Base-by-base conservation (phyloP, 1,140 invertebrate genomes). In the Papilio glaucus region DNA sequence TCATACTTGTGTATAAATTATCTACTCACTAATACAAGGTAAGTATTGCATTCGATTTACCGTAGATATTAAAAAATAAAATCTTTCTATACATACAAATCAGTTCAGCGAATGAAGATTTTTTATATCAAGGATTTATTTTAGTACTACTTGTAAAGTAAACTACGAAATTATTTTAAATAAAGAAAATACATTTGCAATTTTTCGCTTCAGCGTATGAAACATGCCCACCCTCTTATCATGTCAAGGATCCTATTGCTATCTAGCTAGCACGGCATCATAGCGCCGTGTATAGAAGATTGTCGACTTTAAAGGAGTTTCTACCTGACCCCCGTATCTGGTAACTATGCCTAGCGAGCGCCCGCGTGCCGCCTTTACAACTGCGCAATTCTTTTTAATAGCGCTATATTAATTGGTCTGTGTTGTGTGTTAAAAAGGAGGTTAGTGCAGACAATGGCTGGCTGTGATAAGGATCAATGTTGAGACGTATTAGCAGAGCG, bases 181-280 rank as follows among this genome's bases (percentile, higher is more conserved):
- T 6, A 33, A 24, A 53, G 49, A 24, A 24, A 9, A 24, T 10
- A 53, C 10, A 53, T 9, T 21, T 13, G 15, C 49, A 53, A 24
- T 24, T 49, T 8, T 6, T 26, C 49, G 49, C 49, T 49, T 21
- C 45, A 57, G 49, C 12, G 49, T 24, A 13, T 26, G 29, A 33
- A 57, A 57, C 21, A 57, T 57, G 49, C 1, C 9, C 9, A 18
- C 53, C 63, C 45, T 41, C 70, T 71, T 74, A 76, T 41, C 77
- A 72, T 77, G 78, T 79, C 78, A 79, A 79, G 78, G 75, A 73
- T 79, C 68, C 61, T 73, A 71, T 75, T 76, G 53, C 42, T 71
- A 72, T 65, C 62, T 0, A 24, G 37, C 4, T 15, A n/a, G 29
- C 26, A 26, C 13, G 1, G 13, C 61, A 15, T 21, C 57, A 13